Percentiles rank a stretch among this genome's conserved stretches.
Conservation (phyloP, 2,113 vertebrate species). For the Hyla sarda region DNA sequence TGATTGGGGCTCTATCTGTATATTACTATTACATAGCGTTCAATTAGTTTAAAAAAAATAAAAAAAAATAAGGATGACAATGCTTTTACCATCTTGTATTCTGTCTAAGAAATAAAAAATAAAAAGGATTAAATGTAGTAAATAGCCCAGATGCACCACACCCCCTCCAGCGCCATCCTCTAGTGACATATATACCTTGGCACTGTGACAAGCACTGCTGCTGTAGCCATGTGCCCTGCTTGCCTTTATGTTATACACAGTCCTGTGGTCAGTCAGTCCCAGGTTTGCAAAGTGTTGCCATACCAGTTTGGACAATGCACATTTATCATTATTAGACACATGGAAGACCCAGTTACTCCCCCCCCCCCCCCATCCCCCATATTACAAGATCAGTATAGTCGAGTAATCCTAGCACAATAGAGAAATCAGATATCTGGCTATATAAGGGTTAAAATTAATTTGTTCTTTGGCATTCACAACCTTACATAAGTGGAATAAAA, state of each 20-base stretch:
- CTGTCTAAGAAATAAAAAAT: no score
- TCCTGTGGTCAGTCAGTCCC: not conserved
- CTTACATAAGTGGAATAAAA: not conserved
- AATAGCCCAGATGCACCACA: not conserved
- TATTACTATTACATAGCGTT: no score
- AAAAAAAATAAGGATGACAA: no score
- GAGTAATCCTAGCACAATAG: not conserved
- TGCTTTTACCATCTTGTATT: no score
- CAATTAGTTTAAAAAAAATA: no score
- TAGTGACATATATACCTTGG: not conserved
- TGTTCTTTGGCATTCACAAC: not conserved
- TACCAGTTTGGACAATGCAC: not conserved
- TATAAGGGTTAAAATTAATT: not conserved
- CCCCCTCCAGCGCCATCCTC: not conserved
- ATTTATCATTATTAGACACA: constrained; percentile 7
- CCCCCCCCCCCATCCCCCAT: no score
- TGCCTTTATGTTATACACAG: not conserved
- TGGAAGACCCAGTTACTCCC: not conserved
- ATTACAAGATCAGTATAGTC: not conserved
- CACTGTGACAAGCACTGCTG: not conserved
- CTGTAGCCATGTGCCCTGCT: not conserved
- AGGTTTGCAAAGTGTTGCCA: not conserved
- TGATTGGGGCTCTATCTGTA: no score
- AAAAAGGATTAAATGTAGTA: no score
- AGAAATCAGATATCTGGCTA: not conserved